Conservation (phyloP, 2,888 invertebrate species). For the Orchestes rusci region DNA sequence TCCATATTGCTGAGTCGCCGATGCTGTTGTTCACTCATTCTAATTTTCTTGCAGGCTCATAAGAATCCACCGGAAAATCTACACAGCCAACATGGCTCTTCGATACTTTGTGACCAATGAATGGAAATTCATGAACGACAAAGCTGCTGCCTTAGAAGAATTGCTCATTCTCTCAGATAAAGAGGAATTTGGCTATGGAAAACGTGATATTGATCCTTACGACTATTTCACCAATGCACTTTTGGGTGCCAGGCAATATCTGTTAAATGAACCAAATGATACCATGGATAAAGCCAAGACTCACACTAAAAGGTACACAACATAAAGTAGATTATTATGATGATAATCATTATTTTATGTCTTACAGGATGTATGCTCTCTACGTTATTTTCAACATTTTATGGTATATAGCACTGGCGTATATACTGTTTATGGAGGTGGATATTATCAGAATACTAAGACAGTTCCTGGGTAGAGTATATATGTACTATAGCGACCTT, state of each 20-base stretch:
- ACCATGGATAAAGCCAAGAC: slow-evolving; percentile 42
- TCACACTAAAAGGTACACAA: slow-evolving; percentile 47
- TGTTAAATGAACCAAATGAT: slow-evolving; percentile 58
- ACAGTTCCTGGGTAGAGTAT: not conserved
- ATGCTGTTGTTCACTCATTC: not conserved
- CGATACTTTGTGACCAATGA: slow-evolving; percentile 66
- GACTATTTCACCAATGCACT: slow-evolving; percentile 50
- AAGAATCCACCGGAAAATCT: slow-evolving; percentile 74
- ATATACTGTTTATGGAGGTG: slow-evolving; percentile 13
- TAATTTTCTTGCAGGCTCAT: slow-evolving; percentile 54
- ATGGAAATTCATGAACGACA: slow-evolving; percentile 68
- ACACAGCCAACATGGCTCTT: slow-evolving; percentile 63
- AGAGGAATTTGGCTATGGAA: slow-evolving; percentile 52
- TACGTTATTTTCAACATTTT: slow-evolving; percentile 15
- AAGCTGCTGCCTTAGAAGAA: slow-evolving; percentile 47
- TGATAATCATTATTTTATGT: not conserved
- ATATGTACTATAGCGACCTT: no score
- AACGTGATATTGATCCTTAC: slow-evolving; percentile 48
- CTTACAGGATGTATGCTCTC: slow-evolving; percentile 27
- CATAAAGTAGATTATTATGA: not conserved
- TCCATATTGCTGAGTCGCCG: no score
- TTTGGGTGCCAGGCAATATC: slow-evolving; percentile 55
- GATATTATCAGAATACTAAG: slow-evolving; percentile 7
- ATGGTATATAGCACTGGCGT: slow-evolving; percentile 16
- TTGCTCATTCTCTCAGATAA: slow-evolving; percentile 27